Evolutionary conservation across 2,888 invertebrate species (phyloP).

Genomic region (Parapristionchus giblindavisi): DNA sequence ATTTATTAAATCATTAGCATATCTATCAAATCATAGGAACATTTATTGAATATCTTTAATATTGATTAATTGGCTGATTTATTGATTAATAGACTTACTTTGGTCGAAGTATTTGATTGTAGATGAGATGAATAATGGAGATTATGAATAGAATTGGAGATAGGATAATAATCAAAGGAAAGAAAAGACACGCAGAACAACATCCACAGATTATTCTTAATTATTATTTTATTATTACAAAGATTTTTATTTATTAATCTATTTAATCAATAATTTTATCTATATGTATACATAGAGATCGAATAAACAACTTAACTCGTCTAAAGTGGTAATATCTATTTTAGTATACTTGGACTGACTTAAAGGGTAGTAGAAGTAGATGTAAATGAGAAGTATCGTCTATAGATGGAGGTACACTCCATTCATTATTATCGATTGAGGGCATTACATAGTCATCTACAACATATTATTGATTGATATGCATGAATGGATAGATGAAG

Average conservation of each 20-base stretch:
- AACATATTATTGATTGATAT: not conserved
- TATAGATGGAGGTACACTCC: conserved; percentile 7
- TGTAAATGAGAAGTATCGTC: conserved; percentile 4
- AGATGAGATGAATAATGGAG: conserved; percentile 2
- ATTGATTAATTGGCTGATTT: no score
- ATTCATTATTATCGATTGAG: not conserved
- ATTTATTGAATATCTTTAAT: no score
- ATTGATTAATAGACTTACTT: not conserved
- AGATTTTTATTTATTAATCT: not conserved
- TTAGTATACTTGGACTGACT: not conserved
- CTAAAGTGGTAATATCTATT: not conserved
- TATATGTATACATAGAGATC: not conserved
- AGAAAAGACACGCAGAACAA: not conserved
- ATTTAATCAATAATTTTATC: not conserved
- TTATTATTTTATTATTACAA: not conserved
- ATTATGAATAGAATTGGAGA: conserved; percentile 17
- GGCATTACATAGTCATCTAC: conserved; percentile 31
- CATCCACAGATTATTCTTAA: conserved; percentile 13
- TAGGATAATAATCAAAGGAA: not conserved
- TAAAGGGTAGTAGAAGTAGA: not conserved
- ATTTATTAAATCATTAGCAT: no score
- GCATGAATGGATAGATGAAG: conserved; percentile 16
- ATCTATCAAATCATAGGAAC: no score
- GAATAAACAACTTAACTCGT: not conserved
- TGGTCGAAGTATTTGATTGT: conserved; percentile 10